These are phyloP conservation scores for Microhierax caerulescens DNA, from an alignment of 2,797 vertebrate species.

Conservation along the genomic window DNA sequence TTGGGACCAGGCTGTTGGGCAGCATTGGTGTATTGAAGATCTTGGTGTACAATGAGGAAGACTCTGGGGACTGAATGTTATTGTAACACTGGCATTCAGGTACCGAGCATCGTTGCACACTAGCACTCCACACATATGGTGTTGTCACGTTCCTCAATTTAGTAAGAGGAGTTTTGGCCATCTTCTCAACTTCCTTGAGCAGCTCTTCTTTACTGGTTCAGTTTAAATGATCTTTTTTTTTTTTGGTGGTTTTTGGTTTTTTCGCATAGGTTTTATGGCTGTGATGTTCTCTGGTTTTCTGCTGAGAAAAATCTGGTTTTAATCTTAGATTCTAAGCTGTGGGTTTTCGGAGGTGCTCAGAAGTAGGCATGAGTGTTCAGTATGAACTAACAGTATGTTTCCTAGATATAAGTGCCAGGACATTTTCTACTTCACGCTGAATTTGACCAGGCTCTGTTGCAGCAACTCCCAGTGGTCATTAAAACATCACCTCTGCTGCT, in stretches of 20 bases:
- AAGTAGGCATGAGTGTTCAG: not conserved
- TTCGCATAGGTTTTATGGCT: not conserved
- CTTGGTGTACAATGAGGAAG: not conserved
- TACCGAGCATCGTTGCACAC: not conserved
- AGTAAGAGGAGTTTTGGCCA: not conserved
- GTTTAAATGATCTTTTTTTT: not conserved
- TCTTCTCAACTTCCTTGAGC: not conserved
- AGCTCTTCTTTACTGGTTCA: not conserved
- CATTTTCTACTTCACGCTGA: not conserved
- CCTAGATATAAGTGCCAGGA: not conserved
- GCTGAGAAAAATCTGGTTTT: not conserved
- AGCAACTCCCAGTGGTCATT: not conserved
- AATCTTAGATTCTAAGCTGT: not conserved
- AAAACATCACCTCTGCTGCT: not conserved
- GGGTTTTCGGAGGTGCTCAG: not conserved
- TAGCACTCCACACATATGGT: accelerated
- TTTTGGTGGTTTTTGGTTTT: not conserved
- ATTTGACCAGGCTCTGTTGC: not conserved
- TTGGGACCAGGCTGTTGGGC: not conserved
- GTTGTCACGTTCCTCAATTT: not conserved
- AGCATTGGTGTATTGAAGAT: not conserved
- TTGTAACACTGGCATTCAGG: not conserved
- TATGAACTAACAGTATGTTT: not conserved
- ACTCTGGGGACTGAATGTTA: not conserved
- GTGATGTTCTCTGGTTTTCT: not conserved